Base-by-base conservation (phyloP, 2,797 vertebrate genomes). In the Cygnus olor region DNA sequence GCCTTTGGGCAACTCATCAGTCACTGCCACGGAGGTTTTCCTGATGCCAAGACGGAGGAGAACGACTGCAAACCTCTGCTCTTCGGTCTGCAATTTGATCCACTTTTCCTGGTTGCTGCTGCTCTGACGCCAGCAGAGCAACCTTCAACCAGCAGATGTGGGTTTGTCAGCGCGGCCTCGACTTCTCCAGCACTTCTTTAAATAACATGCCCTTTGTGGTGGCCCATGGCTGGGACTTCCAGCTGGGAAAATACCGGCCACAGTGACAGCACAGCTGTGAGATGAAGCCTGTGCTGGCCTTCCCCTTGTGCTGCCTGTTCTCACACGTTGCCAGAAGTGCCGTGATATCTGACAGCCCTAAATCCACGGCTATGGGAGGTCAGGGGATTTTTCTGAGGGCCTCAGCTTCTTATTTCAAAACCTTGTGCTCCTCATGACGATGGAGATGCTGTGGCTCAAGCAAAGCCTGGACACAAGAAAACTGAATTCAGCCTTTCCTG, bases 91-190 rank as follows among this genome's bases (percentile, higher is more conserved):
- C 12, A 30, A 47, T 8, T 20, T 0, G 0, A 45, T 27, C 45
- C 14, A 4, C 4, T 36, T 79, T 63, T 42, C 40, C 25, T 13
- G 24, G 19, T 4, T 44, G 73, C 63, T 90, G 77, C 88, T 73
- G 81, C 45, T 73, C 53, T 68, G 61, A 63, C 2, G 2, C 22
- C 49, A 85, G 80, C 54, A 92, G 30, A 85, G 74, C 54, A 78
- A 57, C 81, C 40, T 72, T 65, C 78, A 51, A 3, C 1, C 0
- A 70, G 25, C 51, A 94, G 63, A 66, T 49, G 63, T 12, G 24
- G 40, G 0, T 60, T 80, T 61, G 38, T 70, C 69, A 85, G 40
- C 2, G 3, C 1, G 2, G 60, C 54, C 69, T 68, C 0, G 0
- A 71, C 65, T 87, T 57, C 85, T 54, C 53, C 61, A 88, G 49